Percentiles rank a stretch among this genome's conserved stretches.
These are phyloP conservation scores for Caloenas nicobarica DNA, from an alignment of 2,113 vertebrate genomes.

Conservation along the genomic window DNA sequence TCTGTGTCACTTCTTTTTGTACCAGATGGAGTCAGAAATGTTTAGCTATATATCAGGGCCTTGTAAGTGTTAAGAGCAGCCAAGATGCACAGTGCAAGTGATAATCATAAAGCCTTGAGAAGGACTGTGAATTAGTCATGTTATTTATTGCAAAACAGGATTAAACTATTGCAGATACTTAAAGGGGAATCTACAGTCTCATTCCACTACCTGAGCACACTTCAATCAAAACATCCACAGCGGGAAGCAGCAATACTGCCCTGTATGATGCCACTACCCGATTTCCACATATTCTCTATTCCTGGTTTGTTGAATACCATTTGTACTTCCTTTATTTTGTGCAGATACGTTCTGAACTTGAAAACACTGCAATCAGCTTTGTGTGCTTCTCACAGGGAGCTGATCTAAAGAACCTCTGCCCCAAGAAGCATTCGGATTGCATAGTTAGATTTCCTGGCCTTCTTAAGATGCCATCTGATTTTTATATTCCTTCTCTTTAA, in stretches of 20 bases:
- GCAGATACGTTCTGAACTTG: not conserved
- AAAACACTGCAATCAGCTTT: not conserved
- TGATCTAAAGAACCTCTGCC: not conserved
- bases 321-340: not conserved
- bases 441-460: not conserved
- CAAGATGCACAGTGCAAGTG: not conserved
- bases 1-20: slow-evolving; percentile 37
- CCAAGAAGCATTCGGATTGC: not conserved
- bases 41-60: slow-evolving; percentile 45
- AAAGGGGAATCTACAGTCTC: not conserved
- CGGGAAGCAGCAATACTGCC: not conserved
- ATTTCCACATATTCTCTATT: not conserved
- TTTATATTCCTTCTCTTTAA: not conserved
- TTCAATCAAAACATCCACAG: not conserved
- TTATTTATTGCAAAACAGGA: slow-evolving; percentile 29
- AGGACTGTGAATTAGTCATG: not conserved
- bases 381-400: not conserved
- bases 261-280: not conserved
- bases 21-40: slow-evolving; percentile 56
- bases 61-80: slow-evolving; percentile 27
- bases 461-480: not conserved
- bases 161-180: slow-evolving; percentile 27
- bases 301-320: not conserved
- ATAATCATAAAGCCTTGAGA: slow-evolving; percentile 17
- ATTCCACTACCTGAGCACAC: not conserved